Evolutionary conservation across 2,888 invertebrate species (phyloP), one percentile per base, ranked within the genome.

Genomic region (Pollenia amentaria): DNA sequence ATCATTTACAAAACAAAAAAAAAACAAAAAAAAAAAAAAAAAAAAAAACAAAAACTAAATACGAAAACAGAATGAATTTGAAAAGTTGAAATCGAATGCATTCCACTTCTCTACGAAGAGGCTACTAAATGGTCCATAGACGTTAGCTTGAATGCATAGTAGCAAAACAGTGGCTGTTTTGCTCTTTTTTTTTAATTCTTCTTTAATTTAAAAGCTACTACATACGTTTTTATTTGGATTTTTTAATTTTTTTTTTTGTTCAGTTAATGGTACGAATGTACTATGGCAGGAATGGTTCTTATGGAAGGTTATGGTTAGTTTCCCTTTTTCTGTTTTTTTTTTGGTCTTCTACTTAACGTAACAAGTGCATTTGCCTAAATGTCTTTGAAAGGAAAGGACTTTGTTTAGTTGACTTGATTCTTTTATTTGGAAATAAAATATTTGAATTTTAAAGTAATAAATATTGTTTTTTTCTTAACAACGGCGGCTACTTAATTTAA

Each of bases 1-100:
- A 93, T 93, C 93, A 87, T 86, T 75, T 64, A 77, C 57, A 42
- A 65, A 72, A 21, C 12, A 64, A 64, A 42, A 18, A 62, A 40
- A 40, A 16, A 29, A 51, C n/a, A 75, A 44, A 29, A n/a, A 48
- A 42, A 8, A 53, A 70, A 64, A 77, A 42, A n/a, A 62, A 64
- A 55, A 46, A 29, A 38, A 44, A 29, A 77, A 46, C 4, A 55
- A 76, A 51, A 18, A 14, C 12, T 46, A 16, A 65, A 48, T 29
- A 67, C 29, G 21, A 48, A 21, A 67, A 78, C 55, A 72, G 29
- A 62, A 55, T 38, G 12, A 75, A 75, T 65, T 67, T 75, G 60
- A 75, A 75, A 16, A 18, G 53, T 53, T 65, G 46, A 42, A 57
- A 67, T 75, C 65, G 11, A 80, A 73, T 62, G 60, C 79, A 60